Evolutionary conservation across 2,888 invertebrate species (phyloP).

Genomic region (Pristionchus arcanus): DNA sequence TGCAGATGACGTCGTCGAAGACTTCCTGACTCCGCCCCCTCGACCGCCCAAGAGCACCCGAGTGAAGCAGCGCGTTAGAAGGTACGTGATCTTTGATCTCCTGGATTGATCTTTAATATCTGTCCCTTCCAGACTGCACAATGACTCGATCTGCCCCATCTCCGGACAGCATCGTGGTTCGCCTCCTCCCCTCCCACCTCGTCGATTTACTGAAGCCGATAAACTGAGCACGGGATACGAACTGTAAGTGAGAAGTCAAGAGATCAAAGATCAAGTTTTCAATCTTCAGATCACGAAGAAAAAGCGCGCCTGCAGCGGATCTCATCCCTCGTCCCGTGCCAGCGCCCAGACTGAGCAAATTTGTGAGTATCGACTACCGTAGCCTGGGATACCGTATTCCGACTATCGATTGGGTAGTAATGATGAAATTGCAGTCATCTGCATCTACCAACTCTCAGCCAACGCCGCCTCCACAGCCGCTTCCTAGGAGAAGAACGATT

Average conservation of each 20-base stretch:
- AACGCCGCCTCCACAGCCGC: not conserved
- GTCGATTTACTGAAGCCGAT: not conserved
- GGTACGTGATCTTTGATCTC: conserved; percentile 30
- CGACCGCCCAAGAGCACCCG: conserved; percentile 49
- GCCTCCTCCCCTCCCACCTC: conserved; percentile 36
- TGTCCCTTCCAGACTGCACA: conserved; percentile 21
- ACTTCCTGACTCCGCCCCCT: not conserved
- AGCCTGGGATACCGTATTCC: not conserved
- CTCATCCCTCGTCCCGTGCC: conserved; percentile 13
- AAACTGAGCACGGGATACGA: not conserved
- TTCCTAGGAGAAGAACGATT: conserved; percentile 25
- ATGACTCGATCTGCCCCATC: conserved; percentile 11
- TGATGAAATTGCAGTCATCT: conserved; percentile 32
- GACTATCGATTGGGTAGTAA: not conserved
- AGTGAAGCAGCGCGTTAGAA: conserved; percentile 19
- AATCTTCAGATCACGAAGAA: not conserved
- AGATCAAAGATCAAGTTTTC: not conserved
- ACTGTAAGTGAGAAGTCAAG: not conserved
- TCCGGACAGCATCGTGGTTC: conserved; percentile 19
- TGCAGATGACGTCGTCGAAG: not conserved
- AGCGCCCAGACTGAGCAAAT: conserved; percentile 28
- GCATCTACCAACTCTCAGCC: conserved; percentile 12
- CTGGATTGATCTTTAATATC: not conserved
- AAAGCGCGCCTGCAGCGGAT: conserved; percentile 8
- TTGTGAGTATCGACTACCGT: not conserved